Base-by-base conservation (phyloP, 1,140 invertebrate species). In the Lysiphlebus fabarum region DNA sequence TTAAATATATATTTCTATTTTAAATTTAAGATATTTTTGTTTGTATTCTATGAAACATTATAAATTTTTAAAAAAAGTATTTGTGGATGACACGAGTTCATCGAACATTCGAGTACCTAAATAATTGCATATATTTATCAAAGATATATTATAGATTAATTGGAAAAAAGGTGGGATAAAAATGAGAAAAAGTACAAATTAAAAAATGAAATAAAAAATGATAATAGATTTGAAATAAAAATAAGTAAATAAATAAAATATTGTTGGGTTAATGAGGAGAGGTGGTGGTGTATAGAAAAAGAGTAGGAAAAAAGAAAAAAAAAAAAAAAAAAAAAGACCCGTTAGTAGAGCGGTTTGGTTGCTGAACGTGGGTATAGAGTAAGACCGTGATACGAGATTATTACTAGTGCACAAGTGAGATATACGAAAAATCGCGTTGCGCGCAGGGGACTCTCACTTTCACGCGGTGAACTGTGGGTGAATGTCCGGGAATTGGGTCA, bases 401-500 rank as follows among this genome's bases (percentile, higher is more conserved):
- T 59, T 49, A 36, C 40, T 17, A 69, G 67, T 63, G 68, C 65
- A 53, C 49, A 66, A 70, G 55, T 53, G 57, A 56, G 58, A 64
- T 41, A 58, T 47, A 26, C 17, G 17, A 26, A 26, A 53, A 55
- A 58, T 42, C 59, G 54, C 17, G 17, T 1, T 26, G 41, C 59
- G 66, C 67, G 65, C 68, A 75, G 72, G 69, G 70, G 73, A 80
- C 78, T 80, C 78, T 80, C 76, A 80, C 78, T 79, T 80, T 80
- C 78, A 76, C 78, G 75, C 75, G 74, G 76, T 79, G 77, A 79
- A 78, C 77, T 76, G 75, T 74, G 76, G 78, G 71, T 80, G 76
- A 80, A 80, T 69, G 77, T 75, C 77, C 78, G 76, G 77, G 74
- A 79, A 80, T 79, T 79, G 75, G 78, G 77, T 80, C 78, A 79